These are phyloP conservation scores for Acanthosepion pharaonis DNA, from an alignment of 2,888 invertebrate species.

Conservation along the genomic window DNA sequence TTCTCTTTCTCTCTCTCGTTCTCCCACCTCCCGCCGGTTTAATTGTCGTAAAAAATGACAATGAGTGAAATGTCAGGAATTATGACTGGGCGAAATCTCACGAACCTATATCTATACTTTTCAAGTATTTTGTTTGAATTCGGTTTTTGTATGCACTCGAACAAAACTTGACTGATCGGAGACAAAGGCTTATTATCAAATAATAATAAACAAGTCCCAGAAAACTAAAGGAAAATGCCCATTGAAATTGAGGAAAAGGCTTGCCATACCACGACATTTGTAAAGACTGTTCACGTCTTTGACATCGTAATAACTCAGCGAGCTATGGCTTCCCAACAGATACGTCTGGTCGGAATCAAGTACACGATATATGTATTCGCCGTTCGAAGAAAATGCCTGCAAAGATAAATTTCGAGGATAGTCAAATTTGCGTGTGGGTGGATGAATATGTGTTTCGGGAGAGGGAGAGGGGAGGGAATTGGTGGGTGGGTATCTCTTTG, in stretches of 20 bases:
- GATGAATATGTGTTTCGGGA: too few species aligned
- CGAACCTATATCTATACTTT: too few species aligned
- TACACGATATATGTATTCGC: background rate
- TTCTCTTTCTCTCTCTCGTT: too few species aligned
- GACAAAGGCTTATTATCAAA: background rate
- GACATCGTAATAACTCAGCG: slow-evolving; percentile 35
- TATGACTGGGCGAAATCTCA: too few species aligned
- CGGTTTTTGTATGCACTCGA: too few species aligned
- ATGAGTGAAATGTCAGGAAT: too few species aligned
- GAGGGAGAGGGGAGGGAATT: too few species aligned
- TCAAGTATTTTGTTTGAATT: too few species aligned
- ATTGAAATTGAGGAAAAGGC: background rate
- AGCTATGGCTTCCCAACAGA: background rate
- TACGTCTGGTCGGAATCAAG: slow-evolving; percentile 16
- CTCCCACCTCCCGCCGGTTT: too few species aligned
- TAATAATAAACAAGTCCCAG: background rate
- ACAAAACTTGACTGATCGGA: background rate
- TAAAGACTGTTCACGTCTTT: background rate
- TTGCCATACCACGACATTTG: background rate
- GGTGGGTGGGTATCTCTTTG: too few species aligned
- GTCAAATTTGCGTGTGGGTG: background rate
- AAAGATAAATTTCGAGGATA: background rate
- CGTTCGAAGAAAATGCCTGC: slow-evolving; percentile 5
- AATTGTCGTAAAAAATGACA: too few species aligned
- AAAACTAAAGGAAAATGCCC: background rate